phyloP scores from a whole-genome alignment of 2,888 invertebrate species.

The Caenorhabditis virilis region DNA sequence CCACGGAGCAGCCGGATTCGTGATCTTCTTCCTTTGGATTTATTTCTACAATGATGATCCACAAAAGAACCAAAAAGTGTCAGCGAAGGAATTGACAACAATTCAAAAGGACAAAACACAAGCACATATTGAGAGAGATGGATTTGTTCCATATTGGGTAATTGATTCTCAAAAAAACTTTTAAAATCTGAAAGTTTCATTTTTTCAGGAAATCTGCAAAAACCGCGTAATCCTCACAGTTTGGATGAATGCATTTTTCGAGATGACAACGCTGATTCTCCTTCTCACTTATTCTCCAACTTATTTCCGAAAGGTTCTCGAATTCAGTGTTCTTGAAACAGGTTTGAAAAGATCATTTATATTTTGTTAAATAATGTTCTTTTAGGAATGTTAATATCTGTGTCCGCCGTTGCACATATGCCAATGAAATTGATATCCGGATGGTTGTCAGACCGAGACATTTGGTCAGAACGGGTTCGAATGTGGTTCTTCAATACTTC shows the following conservation, averaged over 20 bases:
- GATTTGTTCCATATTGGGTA: slow-evolving; percentile 61
- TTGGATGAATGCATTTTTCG: slow-evolving; percentile 62
- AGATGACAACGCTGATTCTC: slow-evolving; percentile 61
- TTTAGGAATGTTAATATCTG: slow-evolving; percentile 34
- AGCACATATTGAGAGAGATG: slow-evolving; percentile 58
- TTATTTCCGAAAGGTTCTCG: slow-evolving; percentile 56
- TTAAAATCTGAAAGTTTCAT: background rate
- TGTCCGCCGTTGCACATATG: slow-evolving; percentile 39
- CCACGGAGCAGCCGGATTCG: slow-evolving; percentile 39
- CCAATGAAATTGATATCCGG: slow-evolving; percentile 58
- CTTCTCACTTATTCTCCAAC: slow-evolving; percentile 62
- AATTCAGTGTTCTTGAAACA: slow-evolving; percentile 50
- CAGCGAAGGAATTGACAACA: slow-evolving; percentile 42
- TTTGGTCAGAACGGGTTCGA: slow-evolving; percentile 44
- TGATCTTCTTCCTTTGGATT: slow-evolving; percentile 47
- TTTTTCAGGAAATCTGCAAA: slow-evolving; percentile 51
- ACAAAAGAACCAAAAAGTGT: slow-evolving; percentile 28
- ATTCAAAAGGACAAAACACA: slow-evolving; percentile 59
- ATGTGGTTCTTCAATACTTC: slow-evolving; percentile 58
- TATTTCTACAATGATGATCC: slow-evolving; percentile 53
- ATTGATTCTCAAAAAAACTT: background rate
- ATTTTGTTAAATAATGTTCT: background rate
- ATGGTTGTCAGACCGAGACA: slow-evolving; percentile 50
- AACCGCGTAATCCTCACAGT: slow-evolving; percentile 56
- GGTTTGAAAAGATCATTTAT: slow-evolving; percentile 9